Base-by-base conservation (phyloP, 2,113 vertebrate genomes). In the Hippocampus comes region DNA sequence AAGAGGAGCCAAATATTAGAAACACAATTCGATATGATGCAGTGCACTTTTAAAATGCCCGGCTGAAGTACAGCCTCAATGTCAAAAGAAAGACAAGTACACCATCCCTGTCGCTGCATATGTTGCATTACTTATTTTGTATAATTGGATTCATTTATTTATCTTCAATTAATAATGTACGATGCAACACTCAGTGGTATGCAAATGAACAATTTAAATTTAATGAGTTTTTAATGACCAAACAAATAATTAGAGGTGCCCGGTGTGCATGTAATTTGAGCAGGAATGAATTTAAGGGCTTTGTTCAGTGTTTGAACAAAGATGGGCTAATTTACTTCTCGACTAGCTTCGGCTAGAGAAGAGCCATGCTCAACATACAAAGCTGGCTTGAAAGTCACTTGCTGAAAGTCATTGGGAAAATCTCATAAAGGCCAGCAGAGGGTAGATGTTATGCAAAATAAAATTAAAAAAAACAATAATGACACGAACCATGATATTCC, bases 141-240 rank as follows among this genome's bases (percentile, higher is more conserved):
- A 86, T 90, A 92, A 91, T 90, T 92, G 86, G 90, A 90, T 92
- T 93, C 90, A 92, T 91, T 92, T 92, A 93, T 93, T 93, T 92
- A 92, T 91, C 90, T 91, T 85, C 88, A 88, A 91, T 93, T 93
- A 93, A 93, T 93, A 92, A 93, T 94, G 91, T 87, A 94, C 89
- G 87, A 92, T 89, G 90, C 90, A 89, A 90, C 90, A 90, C 90
- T 91, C 90, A 89, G 90, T 89, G 85, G 82, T 93, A 92, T 93
- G 91, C 89, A 93, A 93, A 94, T 94, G 80, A 92, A 89, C 90
- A 89, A 89, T 92, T 91, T 93, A 89, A 92, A 92, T 93, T 93
- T 93, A 94, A 94, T 93, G 91, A 93, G 91, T 90, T 93, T 92
- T 92, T 92, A 93, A 93, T 93, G 91, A 92, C 91, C 90, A 93